Evolutionary conservation across 2,888 invertebrate genomes (phyloP), one percentile per base, ranked within the genome.

Genomic region (Spialia ferax): DNA sequence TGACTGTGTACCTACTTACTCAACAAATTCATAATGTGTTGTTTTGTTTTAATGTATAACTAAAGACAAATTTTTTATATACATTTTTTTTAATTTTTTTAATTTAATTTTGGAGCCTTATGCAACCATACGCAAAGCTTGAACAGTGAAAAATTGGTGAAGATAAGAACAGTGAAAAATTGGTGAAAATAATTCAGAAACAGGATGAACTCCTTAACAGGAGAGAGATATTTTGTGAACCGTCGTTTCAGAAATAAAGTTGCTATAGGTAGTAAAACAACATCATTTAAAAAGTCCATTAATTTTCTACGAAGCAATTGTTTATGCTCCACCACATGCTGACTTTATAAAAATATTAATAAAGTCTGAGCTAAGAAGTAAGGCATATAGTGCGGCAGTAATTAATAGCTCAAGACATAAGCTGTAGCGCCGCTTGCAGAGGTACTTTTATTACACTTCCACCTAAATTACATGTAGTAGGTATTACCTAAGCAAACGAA

Each of bases 401-500:
- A 67, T 67, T 67, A 67, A 67, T 48, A 67, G 60, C 55, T 61
- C 32, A 32, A 55, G 54, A 61, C 66, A 61, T 48, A 50, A 60
- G 50, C 29, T 59, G 35, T 38, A 66, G 45, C 29, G 52, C 38
- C 26, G 32, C 54, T 67, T 55, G 54, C 42, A 32, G 70, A 68
- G 38, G 50, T 55, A 63, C 52, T 60, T 63, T 69, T 69, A 60
- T 60, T 60, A 59, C 29, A 52, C 20, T 42, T 78, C 76, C 72
- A 74, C 73, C 71, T 75, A 79, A 79, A 79, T 81, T 77, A 82
- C 76, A 73, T 75, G 76, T 73, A 75, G 71, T 76, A 77, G 75
- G 76, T 77, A 77, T 74, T 77, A 80, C 85, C 84, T 86, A 88
- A 88, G 84, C 85, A 89, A 89, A 88, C 84, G 77, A 72, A 60